These are phyloP conservation scores for Mystacides longicornis DNA, from an alignment of 2,888 invertebrate species.

Conservation along the genomic window DNA sequence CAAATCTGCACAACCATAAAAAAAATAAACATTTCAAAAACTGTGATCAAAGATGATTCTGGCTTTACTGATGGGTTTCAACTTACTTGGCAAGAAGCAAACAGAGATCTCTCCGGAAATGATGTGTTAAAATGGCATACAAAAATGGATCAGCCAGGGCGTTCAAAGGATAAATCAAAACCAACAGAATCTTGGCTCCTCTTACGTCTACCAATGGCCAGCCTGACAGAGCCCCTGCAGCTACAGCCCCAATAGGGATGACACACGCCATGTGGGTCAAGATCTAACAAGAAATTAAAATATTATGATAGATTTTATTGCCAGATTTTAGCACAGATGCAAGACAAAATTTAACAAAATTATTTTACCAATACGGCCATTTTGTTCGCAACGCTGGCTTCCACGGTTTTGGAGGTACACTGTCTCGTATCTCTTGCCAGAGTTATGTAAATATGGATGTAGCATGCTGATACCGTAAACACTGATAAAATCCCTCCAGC, in stretches of 20 bases:
- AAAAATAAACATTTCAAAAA: background rate
- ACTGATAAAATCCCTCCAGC: slow-evolving; percentile 74
- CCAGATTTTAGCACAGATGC: background rate
- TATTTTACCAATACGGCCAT: slow-evolving; percentile 72
- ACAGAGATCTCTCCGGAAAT: slow-evolving; percentile 71
- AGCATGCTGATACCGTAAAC: slow-evolving; percentile 75
- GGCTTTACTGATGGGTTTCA: background rate
- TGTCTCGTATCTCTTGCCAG: slow-evolving; percentile 62
- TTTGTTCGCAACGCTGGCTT: slow-evolving; percentile 75
- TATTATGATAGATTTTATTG: background rate
- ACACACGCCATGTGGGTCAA: slow-evolving; percentile 79
- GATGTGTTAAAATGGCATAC: slow-evolving; percentile 83
- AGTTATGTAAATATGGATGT: slow-evolving; percentile 78
- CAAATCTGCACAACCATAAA: slow-evolving; percentile 39
- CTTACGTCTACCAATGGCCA: slow-evolving; percentile 77
- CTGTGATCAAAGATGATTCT: background rate
- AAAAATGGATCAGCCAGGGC: slow-evolving; percentile 90
- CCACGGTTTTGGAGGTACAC: slow-evolving; percentile 46
- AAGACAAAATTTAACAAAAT: background rate
- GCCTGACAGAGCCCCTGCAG: slow-evolving; percentile 77
- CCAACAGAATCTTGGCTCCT: slow-evolving; percentile 71
- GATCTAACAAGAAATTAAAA: slow-evolving; percentile 31
- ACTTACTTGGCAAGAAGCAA: slow-evolving; percentile 56
- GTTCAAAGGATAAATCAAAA: slow-evolving; percentile 87
- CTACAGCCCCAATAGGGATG: slow-evolving; percentile 86